These are phyloP conservation scores for Ctenopoma multispine DNA, from an alignment of 2,797 vertebrate genomes.

Conservation along the genomic window DNA sequence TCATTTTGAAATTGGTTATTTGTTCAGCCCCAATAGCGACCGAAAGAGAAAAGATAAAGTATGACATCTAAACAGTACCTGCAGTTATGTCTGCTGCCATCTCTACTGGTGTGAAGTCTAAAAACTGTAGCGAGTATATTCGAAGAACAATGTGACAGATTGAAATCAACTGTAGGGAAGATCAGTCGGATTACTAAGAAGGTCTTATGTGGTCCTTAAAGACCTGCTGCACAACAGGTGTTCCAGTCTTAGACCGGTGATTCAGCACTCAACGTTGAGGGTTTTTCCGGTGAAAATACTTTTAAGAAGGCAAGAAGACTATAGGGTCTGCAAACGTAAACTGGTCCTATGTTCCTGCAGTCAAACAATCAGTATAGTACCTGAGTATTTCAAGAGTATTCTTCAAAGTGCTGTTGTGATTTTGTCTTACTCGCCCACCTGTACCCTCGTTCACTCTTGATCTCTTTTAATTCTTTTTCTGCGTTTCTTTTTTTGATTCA, in stretches of 20 bases:
- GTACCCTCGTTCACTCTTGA: background rate
- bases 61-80: no score
- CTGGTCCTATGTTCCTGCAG: background rate
- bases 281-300: background rate
- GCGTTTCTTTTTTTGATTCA: background rate
- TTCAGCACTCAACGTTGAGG: background rate
- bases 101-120: no score
- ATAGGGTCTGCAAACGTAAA: background rate
- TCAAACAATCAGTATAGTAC: background rate
- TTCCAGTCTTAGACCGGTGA: slow-evolving; percentile 5
- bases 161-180: background rate
- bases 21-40: no score
- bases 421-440: background rate
- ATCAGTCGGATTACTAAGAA: background rate
- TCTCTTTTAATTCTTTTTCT: background rate
- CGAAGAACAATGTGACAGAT: background rate
- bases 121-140: no score
- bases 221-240: background rate
- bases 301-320: background rate
- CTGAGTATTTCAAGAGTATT: background rate
- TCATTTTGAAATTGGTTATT: no score
- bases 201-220: background rate
- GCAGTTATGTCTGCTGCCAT: no score
- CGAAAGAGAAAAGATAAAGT: no score
- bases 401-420: background rate